Conservation (phyloP, 2,888 invertebrate species). For the Deladenus siricidicola region DNA sequence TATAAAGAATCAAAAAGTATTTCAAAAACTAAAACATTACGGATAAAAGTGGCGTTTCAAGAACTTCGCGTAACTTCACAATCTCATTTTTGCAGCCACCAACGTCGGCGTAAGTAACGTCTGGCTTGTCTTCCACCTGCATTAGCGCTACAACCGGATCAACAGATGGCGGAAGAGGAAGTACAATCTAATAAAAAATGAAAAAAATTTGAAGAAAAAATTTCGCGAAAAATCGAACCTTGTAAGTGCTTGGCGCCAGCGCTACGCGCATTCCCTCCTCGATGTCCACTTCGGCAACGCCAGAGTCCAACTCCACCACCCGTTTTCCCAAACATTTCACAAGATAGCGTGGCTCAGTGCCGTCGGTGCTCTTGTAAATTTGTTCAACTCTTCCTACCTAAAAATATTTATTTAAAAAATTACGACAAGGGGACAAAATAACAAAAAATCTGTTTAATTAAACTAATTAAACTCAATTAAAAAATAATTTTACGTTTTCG, state of each 20-base stretch:
- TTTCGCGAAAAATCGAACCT: too few relatives aligned
- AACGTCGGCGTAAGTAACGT: constrained; percentile 6
- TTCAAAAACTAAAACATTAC: background rate
- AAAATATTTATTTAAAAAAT: background rate
- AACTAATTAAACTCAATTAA: too few relatives aligned
- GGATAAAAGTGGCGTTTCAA: constrained; percentile 5
- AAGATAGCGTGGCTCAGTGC: background rate
- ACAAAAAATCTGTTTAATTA: too few relatives aligned
- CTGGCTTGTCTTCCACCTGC: constrained; percentile 5
- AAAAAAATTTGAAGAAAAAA: too few relatives aligned
- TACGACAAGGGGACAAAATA: background rate
- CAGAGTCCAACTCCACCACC: background rate
- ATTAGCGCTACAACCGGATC: constrained; percentile 2
- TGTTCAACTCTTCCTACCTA: constrained; percentile 2
- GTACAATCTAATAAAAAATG: background rate
- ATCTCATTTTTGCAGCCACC: constrained; percentile 10
- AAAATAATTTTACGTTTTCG: too few relatives aligned
- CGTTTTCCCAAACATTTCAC: background rate
- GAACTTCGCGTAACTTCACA: constrained; percentile 7
- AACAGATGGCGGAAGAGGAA: background rate
- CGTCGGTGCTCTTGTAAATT: background rate
- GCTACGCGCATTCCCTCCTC: constrained; percentile 1
- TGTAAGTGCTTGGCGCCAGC: background rate
- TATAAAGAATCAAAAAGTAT: too few relatives aligned
- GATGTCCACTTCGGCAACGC: background rate